These are phyloP conservation scores for Phocoena sinus DNA, from an alignment of 2,113 vertebrate species.

Conservation along the genomic window DNA sequence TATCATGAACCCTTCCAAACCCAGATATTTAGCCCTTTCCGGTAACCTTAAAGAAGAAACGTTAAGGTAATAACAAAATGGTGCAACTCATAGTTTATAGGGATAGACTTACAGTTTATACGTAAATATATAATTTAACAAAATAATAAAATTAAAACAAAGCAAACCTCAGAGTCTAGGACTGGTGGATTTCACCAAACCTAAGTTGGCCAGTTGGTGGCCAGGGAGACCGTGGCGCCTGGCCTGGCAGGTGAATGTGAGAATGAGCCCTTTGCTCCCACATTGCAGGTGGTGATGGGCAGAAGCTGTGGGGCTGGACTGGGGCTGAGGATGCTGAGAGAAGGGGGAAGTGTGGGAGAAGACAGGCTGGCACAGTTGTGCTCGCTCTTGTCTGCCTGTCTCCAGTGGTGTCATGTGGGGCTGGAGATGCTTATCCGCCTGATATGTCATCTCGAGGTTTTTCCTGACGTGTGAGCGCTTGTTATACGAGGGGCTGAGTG, in stretches of 20 bases:
- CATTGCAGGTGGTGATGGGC: not conserved
- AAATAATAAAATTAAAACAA: not conserved
- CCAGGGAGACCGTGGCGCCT: not conserved
- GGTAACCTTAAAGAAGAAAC: not conserved
- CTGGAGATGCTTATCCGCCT: not conserved
- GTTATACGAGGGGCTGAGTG: not conserved
- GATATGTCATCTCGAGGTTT: fast-evolving
- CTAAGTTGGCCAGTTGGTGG: fast-evolving
- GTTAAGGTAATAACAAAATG: not conserved
- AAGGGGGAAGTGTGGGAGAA: not conserved
- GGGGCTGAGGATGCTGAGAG: fast-evolving
- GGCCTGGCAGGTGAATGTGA: not conserved
- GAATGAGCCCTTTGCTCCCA: not conserved
- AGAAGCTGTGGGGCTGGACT: not conserved
- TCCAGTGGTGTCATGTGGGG: fast-evolving
- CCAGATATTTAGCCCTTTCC: not conserved
- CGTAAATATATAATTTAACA: not conserved
- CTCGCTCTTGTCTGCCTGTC: fast-evolving
- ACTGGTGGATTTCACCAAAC: not conserved
- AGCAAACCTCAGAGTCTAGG: not conserved
- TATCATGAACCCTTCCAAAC: not conserved
- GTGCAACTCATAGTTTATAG: not conserved
- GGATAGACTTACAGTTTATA: not conserved
- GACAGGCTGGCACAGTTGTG: too few species aligned
- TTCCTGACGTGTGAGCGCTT: not conserved